Evolutionary conservation across 2,888 invertebrate genomes (phyloP), one percentile per base, ranked within the genome.

Genomic region (Lomographa bimaculata): DNA sequence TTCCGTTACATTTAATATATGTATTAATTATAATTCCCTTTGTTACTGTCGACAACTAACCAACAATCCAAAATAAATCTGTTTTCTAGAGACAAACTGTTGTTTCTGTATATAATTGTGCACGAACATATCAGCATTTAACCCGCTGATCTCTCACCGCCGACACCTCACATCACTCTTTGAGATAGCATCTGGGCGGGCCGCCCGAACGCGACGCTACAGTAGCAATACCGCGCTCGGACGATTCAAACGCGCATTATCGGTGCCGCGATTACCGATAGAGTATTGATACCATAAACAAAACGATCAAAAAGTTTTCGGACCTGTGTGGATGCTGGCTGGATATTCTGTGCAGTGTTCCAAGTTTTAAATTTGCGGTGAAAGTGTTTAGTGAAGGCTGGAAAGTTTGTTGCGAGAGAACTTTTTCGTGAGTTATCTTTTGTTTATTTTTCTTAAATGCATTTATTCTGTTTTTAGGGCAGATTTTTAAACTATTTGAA

Each of bases 121-220:
- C n/a, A n/a, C n/a, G n/a, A n/a, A n/a, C n/a, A n/a, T n/a, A n/a
- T n/a, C n/a, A n/a, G n/a, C n/a, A n/a, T n/a, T n/a, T 7, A 9
- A 39, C 12, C 37, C 49, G 50, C 47, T 36, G n/a, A 17, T 36
- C 50, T 50, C 50, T 48, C 35, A 34, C 47, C 29, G 46, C 62
- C 57, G 49, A 56, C 12, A 25, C 49, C 51, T 39, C 39, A 27
- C 12, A 30, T 41, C 32, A 46, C 44, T 50, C 41, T 57, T 54
- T 51, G 68, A 72, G 82, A 82, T 82, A 80, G 65, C 73, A 74
- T 76, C 79, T 76, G 74, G 83, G 81, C 81, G 83, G 81, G 71
- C 79, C 72, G 79, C 73, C 71, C 73, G 73, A 59, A 35, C 38
- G 12, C 56, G 54, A 50, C 45, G 26, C 39, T 44, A 57, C 79